A percentile compares a stretch with the other conserved stretches of the same genome.
Conservation (phyloP, 2,113 vertebrate species). For the Indicator maculatus region DNA sequence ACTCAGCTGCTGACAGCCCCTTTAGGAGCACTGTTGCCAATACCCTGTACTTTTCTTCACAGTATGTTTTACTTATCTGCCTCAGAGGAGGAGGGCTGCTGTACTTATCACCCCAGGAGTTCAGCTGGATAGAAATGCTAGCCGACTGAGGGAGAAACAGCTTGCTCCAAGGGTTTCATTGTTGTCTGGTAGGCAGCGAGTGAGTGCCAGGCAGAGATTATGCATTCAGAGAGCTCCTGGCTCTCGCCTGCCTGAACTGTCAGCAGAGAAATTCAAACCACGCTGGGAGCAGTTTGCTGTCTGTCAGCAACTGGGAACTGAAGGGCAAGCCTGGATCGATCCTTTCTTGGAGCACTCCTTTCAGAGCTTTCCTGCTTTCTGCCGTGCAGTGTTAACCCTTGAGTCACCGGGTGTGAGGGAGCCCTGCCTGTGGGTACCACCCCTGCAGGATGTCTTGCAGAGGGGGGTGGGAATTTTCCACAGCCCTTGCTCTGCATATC, state of each 20-base stretch:
- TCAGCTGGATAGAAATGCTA: conserved; percentile 26
- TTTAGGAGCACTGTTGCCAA: not conserved
- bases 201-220: not conserved
- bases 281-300: not conserved
- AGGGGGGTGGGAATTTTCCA: not conserved
- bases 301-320: not conserved
- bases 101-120: conserved; percentile 9
- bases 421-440: not conserved
- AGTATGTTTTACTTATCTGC: conserved; percentile 25
- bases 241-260: not conserved
- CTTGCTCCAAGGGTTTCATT: not conserved
- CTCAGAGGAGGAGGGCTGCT: conserved; percentile 8
- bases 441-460: not conserved
- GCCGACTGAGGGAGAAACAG: not conserved
- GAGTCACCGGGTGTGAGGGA: not conserved
- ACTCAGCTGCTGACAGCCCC: not conserved
- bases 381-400: not conserved
- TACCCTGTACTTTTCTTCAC: not conserved
- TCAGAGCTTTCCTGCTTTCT: not conserved
- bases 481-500: not conserved
- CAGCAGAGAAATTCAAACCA: conserved; percentile 21
- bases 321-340: conserved; percentile 34
- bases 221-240: not conserved
- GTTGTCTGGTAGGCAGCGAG: not conserved
- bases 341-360: not conserved